These are phyloP conservation scores for Lophotis ruficrista DNA, from an alignment of 2,113 vertebrate species.

Conservation along the genomic window DNA sequence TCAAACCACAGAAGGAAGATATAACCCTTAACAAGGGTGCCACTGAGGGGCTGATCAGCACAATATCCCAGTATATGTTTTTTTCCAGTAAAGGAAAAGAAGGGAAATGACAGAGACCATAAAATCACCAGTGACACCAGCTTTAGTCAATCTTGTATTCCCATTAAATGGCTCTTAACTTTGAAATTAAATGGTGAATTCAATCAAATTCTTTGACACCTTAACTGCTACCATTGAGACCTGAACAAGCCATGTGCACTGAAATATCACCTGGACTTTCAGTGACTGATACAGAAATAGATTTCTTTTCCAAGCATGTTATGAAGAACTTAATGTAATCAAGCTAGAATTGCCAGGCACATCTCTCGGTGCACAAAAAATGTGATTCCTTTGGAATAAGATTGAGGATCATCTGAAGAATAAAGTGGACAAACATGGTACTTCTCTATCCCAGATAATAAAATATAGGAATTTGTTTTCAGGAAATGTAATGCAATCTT, in stretches of 20 bases:
- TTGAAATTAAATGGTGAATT: background rate
- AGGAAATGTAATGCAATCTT: background rate
- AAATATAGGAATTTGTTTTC: background rate
- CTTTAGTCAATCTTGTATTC: background rate
- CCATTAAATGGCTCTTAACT: background rate
- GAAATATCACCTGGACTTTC: background rate
- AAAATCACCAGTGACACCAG: background rate
- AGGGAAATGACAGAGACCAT: background rate
- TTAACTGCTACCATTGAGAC: background rate
- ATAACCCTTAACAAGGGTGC: background rate
- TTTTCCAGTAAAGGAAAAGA: background rate
- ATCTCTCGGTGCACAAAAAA: background rate
- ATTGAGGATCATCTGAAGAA: background rate
- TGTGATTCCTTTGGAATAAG: background rate
- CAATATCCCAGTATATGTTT: background rate
- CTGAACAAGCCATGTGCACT: fast-evolving
- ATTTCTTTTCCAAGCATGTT: background rate
- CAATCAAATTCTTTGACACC: background rate
- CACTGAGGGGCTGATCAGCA: background rate
- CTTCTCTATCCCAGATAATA: background rate
- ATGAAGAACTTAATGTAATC: background rate
- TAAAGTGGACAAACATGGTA: background rate
- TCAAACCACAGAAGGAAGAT: constrained; percentile 7
- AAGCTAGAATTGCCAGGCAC: background rate
- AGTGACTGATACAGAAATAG: background rate